Conservation (phyloP, 2,888 invertebrate genomes). For the Drosophila bunnanda region DNA sequence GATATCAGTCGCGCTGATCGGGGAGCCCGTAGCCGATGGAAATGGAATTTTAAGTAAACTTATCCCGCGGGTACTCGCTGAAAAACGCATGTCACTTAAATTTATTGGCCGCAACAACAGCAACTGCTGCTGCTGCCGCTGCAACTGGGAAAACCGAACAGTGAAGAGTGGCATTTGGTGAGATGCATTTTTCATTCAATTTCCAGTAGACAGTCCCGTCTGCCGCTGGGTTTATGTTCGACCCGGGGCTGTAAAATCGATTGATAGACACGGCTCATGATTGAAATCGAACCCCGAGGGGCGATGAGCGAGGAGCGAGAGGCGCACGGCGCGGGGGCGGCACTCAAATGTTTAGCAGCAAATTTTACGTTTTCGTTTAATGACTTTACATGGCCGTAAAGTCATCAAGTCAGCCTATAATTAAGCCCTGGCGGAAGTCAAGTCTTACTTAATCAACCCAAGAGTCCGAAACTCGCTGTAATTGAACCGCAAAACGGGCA, state of each 20-base stretch:
- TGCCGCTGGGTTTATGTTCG: conserved; percentile 56
- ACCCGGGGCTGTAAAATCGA: conserved; percentile 75
- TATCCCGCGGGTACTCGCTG: conserved; percentile 78
- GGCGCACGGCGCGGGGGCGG: conserved; percentile 25
- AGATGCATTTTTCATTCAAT: conserved; percentile 80
- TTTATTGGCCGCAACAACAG: conserved; percentile 72
- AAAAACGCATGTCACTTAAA: conserved; percentile 80
- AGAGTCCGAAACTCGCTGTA: conserved; percentile 56
- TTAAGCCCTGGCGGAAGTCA: conserved; percentile 47
- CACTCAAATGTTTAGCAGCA: conserved; percentile 64
- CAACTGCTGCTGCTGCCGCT: conserved; percentile 15
- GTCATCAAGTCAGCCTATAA: conserved; percentile 49
- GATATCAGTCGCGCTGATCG: conserved; percentile 71
- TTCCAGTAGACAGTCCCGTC: conserved; percentile 49
- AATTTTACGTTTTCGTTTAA: conserved; percentile 67
- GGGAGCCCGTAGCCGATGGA: conserved; percentile 67
- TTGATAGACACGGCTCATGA: conserved; percentile 73
- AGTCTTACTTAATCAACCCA: conserved; percentile 57
- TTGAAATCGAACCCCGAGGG: conserved; percentile 65
- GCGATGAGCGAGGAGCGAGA: neutral
- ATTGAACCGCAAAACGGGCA: conserved; percentile 56
- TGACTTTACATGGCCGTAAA: conserved; percentile 69
- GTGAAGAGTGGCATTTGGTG: conserved; percentile 42
- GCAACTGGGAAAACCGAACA: conserved; percentile 34
- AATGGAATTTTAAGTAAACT: conserved; percentile 75